Conservation (phyloP, 2,888 invertebrate species). For the Sesia apiformis region DNA sequence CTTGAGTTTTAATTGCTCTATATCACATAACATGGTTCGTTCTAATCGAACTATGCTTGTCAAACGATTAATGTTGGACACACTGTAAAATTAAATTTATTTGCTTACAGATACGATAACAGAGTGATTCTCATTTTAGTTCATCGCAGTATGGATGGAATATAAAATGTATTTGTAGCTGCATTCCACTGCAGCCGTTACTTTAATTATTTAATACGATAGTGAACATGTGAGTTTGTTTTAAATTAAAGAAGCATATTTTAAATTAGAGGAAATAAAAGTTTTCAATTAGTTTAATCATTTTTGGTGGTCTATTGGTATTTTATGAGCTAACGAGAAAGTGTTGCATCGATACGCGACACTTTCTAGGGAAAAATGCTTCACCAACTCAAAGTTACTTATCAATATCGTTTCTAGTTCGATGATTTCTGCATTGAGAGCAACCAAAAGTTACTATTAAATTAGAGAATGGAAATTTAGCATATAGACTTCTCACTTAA, state of each 20-base stretch:
- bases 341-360: slow-evolving; percentile 2
- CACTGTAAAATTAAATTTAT: slow-evolving; percentile 53
- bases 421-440: too few species aligned
- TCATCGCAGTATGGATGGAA: slow-evolving; percentile 7
- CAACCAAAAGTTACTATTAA: too few species aligned
- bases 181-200: slow-evolving; percentile 28
- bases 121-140: slow-evolving; percentile 21
- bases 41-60: slow-evolving; percentile 9
- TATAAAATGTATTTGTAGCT: slow-evolving; percentile 10
- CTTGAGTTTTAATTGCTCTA: too few species aligned
- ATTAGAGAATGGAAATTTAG: too few species aligned
- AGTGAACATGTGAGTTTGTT: slow-evolving; percentile 5
- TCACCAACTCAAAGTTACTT: too few species aligned
- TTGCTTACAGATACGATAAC: slow-evolving; percentile 39
- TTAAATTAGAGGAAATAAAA: slow-evolving; percentile 8
- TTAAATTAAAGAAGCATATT: neutral
- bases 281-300: slow-evolving; percentile 19
- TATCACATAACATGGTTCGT: too few species aligned
- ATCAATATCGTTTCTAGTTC: too few species aligned
- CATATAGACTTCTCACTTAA: too few species aligned
- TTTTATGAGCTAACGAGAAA: slow-evolving; percentile 24
- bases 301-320: slow-evolving; percentile 4
- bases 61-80: slow-evolving; percentile 41
- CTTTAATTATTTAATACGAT: slow-evolving; percentile 38
- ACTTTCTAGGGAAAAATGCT: too few species aligned